phyloP scores from a whole-genome alignment of 1,140 invertebrate genomes.

The Protaetia brevitarsis region DNA sequence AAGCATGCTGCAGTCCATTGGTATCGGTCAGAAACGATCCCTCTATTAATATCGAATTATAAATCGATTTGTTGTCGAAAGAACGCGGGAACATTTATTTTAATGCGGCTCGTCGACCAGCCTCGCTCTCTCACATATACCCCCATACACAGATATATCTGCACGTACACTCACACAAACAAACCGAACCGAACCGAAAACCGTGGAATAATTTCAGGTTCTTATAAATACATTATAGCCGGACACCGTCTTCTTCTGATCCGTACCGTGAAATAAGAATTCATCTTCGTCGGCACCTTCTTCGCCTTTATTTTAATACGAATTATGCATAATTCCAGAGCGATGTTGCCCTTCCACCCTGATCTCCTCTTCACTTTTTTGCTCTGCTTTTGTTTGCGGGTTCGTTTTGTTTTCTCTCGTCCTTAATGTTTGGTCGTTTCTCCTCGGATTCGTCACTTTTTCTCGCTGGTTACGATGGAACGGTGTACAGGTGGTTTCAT shows the following conservation, averaged over 20 bases:
- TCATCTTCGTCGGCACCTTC: not conserved
- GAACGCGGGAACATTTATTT: conserved; percentile 10
- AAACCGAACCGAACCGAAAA: not conserved
- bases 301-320: not conserved
- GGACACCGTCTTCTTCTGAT: not conserved
- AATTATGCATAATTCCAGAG: conserved; percentile 12
- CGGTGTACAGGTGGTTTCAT: too few species aligned
- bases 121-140: not conserved
- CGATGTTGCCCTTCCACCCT: too few species aligned
- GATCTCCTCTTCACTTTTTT: too few species aligned
- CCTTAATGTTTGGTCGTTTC: too few species aligned
- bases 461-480: too few species aligned
- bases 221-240: conserved; percentile 15
- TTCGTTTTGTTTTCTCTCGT: too few species aligned
- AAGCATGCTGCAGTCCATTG: not conserved
- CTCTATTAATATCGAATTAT: conserved; percentile 16
- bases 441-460: too few species aligned
- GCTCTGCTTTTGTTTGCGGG: too few species aligned
- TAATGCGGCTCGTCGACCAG: not conserved
- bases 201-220: conserved; percentile 14
- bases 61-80: conserved; percentile 15
- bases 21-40: conserved; percentile 10
- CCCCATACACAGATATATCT: too few species aligned
- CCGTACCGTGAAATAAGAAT: not conserved
- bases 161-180: not conserved